Evolutionary conservation across 30 jellyfish, hydroid and myxozoan genomes (phyloP).

Genomic region (Hydractinia echinata): DNA sequence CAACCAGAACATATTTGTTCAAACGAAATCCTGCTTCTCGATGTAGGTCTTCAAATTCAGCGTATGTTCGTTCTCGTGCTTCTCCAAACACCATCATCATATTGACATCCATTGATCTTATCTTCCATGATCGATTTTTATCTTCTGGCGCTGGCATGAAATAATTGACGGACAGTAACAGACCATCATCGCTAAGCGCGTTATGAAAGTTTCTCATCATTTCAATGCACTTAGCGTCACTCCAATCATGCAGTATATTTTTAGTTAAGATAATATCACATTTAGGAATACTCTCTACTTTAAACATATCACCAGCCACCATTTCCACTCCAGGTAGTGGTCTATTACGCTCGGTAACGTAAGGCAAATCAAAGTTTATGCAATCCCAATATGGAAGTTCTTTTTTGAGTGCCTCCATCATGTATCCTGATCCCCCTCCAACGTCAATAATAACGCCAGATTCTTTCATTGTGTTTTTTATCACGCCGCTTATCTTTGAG

Average conservation of each 20-base stretch:
- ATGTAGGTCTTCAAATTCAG: conserved; percentile 6
- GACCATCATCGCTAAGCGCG: neutral
- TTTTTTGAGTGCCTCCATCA: neutral
- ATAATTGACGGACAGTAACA: conserved; percentile 5
- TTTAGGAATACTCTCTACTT: conserved; percentile 13
- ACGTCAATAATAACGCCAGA: conserved; percentile 9
- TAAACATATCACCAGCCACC: conserved; percentile 21
- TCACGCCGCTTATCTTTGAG: neutral
- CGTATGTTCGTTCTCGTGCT: neutral
- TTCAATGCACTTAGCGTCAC: neutral
- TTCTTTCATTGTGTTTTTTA: neutral
- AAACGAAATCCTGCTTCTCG: neutral
- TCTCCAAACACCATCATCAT: conserved; percentile 3
- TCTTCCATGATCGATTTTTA: neutral
- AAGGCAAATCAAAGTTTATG: neutral
- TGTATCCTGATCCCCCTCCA: conserved; percentile 22
- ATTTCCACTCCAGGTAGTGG: conserved; percentile 12
- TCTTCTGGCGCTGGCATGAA: neutral
- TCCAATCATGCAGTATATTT: neutral
- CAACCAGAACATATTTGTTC: neutral
- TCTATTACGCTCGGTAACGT: neutral
- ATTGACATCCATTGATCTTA: neutral
- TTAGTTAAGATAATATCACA: conserved; percentile 19
- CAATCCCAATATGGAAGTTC: neutral
- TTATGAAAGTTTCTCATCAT: neutral